Base-by-base conservation (phyloP, 2,113 vertebrate genomes). In the Carassius auratus region DNA sequence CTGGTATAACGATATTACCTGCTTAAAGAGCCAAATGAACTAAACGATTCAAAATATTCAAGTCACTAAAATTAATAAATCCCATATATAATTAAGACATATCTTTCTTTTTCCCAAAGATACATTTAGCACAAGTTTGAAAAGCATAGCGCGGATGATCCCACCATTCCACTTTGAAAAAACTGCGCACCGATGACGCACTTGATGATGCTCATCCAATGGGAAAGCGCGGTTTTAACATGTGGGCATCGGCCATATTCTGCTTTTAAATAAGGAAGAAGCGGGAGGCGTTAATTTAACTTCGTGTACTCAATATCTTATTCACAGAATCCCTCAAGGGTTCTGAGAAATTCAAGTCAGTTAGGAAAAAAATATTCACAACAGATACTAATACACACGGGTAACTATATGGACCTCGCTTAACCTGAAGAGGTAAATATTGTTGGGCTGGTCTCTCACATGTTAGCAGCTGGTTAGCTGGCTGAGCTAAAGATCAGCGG, bases 211-310 rank as follows among this genome's bases (percentile, higher is more conserved):
- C n/a, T 30, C 38, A 69, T 8, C 94, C 94, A 95, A 95, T 94
- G 88, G 91, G 64, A 91, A 26, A 0, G 50, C 1, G 23, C 84
- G 15, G 89, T 87, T 84, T 77, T 89, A 0, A 14, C 9, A 79
- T 33, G 88, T 84, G 82, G 2, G 15, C 62, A 87, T 95, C 95
- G 92, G 94, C 95, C 95, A 95, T 95, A 94, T 95, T 95, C 94
- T 94, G 93, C 93, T 94, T 95, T 95, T 95, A 94, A 95, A 95
- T 95, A 90, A 95, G 95, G 95, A 95, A 95, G 94, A 95, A 95
- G 95, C 95, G 95, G 95, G 95, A 95, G 95, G 94, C 93, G 87
- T 89, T 93, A 86, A 88, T 92, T 89, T 81, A 90, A 92, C 87
- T 94, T 94, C 93, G 90, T 91, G 90, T 86, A 48, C 48, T 61